Conservation (phyloP, 2,888 invertebrate species). For the Diadegma fenestrale region DNA sequence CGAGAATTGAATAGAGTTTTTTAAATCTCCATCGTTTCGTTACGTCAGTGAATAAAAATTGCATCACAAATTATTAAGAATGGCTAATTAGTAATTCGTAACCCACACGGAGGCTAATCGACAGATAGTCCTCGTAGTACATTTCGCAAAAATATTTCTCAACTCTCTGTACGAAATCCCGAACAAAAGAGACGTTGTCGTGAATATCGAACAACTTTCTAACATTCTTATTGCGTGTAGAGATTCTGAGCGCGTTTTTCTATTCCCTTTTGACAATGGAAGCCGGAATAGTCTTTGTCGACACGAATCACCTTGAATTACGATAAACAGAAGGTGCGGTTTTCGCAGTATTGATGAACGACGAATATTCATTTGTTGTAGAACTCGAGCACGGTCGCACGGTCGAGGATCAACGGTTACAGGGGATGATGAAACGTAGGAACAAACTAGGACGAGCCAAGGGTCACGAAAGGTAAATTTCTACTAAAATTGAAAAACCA, state of each 20-base stretch:
- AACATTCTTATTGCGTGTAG: slow-evolving; percentile 23
- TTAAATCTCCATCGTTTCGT: not conserved
- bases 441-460: slow-evolving; percentile 73
- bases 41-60: not conserved
- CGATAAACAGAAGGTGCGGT: not conserved
- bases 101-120: slow-evolving; percentile 16
- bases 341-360: not conserved
- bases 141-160: slow-evolving; percentile 58
- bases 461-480: slow-evolving; percentile 71
- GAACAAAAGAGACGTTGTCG: slow-evolving; percentile 1
- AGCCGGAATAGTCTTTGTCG: not conserved
- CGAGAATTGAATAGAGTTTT: not conserved
- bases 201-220: slow-evolving; percentile 67
- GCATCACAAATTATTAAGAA: not conserved
- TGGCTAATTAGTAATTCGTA: slow-evolving; percentile 59
- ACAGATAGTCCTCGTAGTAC: slow-evolving; percentile 44
- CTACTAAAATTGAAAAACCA: not conserved
- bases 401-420: slow-evolving; percentile 75
- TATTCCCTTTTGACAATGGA: slow-evolving; percentile 13
- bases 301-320: not conserved
- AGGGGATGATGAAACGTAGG: slow-evolving; percentile 74
- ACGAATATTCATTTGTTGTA: slow-evolving; percentile 59
- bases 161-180: slow-evolving; percentile 19
- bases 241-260: slow-evolving; percentile 9
- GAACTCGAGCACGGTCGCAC: slow-evolving; percentile 75